Conservation (phyloP, 2,113 vertebrate species). For the Sinocyclocheilus anophthalmus region DNA sequence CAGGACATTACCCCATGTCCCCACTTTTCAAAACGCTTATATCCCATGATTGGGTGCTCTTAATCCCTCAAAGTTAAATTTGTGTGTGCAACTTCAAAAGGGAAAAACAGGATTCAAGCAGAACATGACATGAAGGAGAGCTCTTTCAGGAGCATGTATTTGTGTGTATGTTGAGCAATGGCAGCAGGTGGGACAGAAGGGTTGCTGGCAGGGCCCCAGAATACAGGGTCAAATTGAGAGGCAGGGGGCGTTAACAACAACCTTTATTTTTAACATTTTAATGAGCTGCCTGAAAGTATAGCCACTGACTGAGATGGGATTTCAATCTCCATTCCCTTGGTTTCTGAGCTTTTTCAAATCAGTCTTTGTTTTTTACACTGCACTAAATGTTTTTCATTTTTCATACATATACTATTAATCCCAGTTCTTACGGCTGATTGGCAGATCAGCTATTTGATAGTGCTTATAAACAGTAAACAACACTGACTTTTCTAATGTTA, state of each 20-base stretch:
- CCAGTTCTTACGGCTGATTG: neutral
- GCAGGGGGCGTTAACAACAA: conserved; percentile 63
- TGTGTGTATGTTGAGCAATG: conserved; percentile 51
- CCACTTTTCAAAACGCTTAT: no score
- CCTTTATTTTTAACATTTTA: conserved; percentile 79
- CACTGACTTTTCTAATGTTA: neutral
- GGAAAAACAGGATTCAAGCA: no score
- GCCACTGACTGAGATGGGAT: conserved; percentile 47
- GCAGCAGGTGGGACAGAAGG: conserved; percentile 54
- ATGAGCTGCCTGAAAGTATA: conserved; percentile 73
- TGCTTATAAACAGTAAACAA: neutral
- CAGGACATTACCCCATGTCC: no score
- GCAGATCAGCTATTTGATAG: neutral
- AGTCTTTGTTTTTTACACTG: neutral
- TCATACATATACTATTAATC: neutral
- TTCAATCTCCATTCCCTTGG: neutral
- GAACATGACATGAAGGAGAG: neutral
- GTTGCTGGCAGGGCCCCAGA: conserved; percentile 33
- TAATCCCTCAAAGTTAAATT: neutral
- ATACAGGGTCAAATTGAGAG: conserved; percentile 63
- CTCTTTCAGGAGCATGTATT: neutral
- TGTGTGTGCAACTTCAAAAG: neutral
- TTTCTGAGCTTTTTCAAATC: conserved; percentile 18
- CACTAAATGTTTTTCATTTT: neutral
- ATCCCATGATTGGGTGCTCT: neutral